These are phyloP conservation scores for Lithophane semibrunnea DNA, from an alignment of 2,888 invertebrate species.

Conservation along the genomic window DNA sequence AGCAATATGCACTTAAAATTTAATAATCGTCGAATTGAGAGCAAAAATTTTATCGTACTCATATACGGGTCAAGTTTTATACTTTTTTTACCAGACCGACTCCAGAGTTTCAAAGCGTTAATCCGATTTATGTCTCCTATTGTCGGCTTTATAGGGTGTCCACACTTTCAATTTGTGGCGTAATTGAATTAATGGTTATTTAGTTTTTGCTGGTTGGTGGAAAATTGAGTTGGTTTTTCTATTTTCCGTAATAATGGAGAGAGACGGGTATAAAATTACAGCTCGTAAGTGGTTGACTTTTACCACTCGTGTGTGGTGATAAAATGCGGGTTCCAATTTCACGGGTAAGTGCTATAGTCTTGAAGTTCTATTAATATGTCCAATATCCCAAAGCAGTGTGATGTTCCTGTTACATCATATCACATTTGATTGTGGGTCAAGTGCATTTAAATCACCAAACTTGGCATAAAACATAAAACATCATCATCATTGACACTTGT, in stretches of 20 bases:
- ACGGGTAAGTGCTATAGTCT: conserved; percentile 9
- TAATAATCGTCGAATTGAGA: conserved; percentile 33
- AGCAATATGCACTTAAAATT: conserved; percentile 22
- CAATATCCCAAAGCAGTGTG: background rate
- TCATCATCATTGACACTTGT: background rate
- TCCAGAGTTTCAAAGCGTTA: conserved; percentile 67
- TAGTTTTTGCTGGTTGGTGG: conserved; percentile 28
- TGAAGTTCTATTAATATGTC: background rate
- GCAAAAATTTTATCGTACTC: conserved; percentile 24
- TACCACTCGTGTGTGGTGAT: conserved; percentile 26
- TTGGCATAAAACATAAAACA: too few species aligned
- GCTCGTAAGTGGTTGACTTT: conserved; percentile 26
- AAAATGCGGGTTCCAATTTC: conserved; percentile 28
- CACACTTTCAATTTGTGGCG: conserved; percentile 45
- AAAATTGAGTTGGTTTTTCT: conserved; percentile 43
- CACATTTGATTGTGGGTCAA: background rate
- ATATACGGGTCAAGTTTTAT: conserved; percentile 28
- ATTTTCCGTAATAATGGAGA: conserved; percentile 22
- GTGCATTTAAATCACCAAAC: background rate
- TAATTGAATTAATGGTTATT: conserved; percentile 44
- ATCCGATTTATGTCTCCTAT: conserved; percentile 69
- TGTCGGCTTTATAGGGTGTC: conserved; percentile 62
- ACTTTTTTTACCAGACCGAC: conserved; percentile 57
- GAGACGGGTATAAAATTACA: conserved; percentile 12
- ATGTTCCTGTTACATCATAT: background rate